Evolutionary conservation across 2,113 vertebrate genomes (phyloP), one percentile per base, ranked within the genome.

Genomic region (Leiothrix lutea): DNA sequence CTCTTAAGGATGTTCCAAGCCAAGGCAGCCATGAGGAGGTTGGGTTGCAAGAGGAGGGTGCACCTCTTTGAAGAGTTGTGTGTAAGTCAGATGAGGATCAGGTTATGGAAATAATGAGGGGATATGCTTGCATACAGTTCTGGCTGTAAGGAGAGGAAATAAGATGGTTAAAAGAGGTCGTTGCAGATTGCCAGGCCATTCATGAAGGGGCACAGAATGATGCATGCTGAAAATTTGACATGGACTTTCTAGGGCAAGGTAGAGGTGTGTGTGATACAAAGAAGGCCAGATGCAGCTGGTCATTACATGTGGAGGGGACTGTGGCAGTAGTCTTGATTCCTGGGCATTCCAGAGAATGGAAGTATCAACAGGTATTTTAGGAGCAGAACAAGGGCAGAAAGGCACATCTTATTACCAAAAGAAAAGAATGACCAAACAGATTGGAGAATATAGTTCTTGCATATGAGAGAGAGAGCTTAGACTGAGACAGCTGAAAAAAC

Each of bases 11-110:
- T 62, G 38, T 28, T 53, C 25, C 50, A 47, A 57, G 61, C 65
- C 61, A 38, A 70, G 60, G 47, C 33, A 70, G 60, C 50, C 8
- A 0, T 11, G 51, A 12, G 21, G 51, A 12, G 21, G 12, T 36
- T 67, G 44, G 26, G 5, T 87, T 62, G 33, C 0, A 0, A 58
- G 70, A 66, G 53, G 14, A 89, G 44, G 9, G 8, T 29, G 50
- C 40, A 33, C 6, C 18, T 70, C 64, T 58, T 48, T 0, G 1
- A 20, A 60, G 81, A 47, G 26, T 54, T 82, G 5, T 4, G 9
- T 45, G 22, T 61, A 21, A 33, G 8, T 26, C 14, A 3, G 20
- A n/a, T 54, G 25, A 35, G n/a, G 57, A 83, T 61, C n/a, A 50
- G 25, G n/a, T 64, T 45, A 10, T 57, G 54, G 67, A 77, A 73